phyloP scores from a whole-genome alignment of 2,888 invertebrate genomes.

The Anagyrus pseudococci region DNA sequence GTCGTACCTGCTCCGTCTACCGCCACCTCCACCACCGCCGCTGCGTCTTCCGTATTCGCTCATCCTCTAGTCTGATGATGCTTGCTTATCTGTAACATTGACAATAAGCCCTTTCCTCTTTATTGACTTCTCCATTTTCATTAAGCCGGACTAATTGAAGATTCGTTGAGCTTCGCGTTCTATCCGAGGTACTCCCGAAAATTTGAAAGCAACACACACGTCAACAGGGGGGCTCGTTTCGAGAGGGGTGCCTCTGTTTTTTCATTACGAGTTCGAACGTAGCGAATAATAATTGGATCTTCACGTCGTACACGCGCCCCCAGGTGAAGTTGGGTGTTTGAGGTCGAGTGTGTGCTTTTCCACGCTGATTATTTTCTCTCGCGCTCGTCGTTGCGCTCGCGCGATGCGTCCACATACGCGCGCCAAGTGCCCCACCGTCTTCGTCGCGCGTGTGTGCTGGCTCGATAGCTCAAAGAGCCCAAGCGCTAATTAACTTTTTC shows the following conservation, averaged over 20 bases:
- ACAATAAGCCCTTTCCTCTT: neutral
- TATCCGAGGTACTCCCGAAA: no score
- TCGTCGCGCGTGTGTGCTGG: constrained; percentile 8
- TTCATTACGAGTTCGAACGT: no score
- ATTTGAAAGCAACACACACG: no score
- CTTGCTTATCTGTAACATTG: neutral
- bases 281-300: constrained; percentile 30
- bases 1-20: constrained; percentile 33
- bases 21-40: constrained; percentile 5
- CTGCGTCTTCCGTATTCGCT: constrained; percentile 44
- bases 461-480: constrained; percentile 27
- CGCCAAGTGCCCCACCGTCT: neutral
- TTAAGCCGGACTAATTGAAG: no score
- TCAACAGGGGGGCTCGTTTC: no score
- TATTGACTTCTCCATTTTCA: neutral
- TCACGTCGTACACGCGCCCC: constrained; percentile 7
- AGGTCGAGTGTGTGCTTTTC: constrained; percentile 28
- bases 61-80: constrained; percentile 35
- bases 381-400: no score
- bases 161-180: no score
- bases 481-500: constrained; percentile 33
- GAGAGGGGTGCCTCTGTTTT: no score
- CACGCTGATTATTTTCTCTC: no score
- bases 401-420: no score
- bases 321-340: constrained; percentile 18